Evolutionary conservation across 2,888 invertebrate genomes (phyloP).

Genomic region (Stegana nigrithorax): DNA sequence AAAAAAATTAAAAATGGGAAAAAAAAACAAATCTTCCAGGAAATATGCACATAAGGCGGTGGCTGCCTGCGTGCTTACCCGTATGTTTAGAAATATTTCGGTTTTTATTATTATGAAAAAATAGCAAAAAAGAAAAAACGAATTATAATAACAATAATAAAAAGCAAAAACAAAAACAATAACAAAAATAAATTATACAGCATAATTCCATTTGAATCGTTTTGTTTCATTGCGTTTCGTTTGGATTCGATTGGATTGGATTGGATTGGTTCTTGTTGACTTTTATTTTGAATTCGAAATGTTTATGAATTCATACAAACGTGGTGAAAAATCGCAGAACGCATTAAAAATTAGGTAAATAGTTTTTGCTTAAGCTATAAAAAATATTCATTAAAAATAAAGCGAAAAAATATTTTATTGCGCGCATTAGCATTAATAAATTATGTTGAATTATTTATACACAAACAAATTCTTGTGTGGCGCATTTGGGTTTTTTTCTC

Average conservation of each 20-base stretch:
- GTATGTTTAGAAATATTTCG: neutral
- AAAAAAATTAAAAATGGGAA: no score
- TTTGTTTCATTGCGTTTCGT: neutral
- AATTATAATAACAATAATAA: no score
- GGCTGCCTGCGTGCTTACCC: no score
- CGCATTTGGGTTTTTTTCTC: no score
- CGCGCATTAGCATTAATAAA: neutral
- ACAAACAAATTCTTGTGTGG: no score
- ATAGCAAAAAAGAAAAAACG: no score
- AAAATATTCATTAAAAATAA: neutral
- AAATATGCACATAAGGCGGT: no score
- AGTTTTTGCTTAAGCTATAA: neutral
- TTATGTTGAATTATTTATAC: neutral
- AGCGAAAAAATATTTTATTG: neutral
- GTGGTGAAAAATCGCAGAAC: neutral
- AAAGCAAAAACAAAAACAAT: neutral
- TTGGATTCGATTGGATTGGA: neutral
- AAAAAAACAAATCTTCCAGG: no score
- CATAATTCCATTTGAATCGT: no score
- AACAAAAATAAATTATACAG: constrained; percentile 2
- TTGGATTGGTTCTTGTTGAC: neutral
- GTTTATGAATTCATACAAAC: neutral
- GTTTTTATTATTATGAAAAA: no score
- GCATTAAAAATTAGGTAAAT: constrained; percentile 2
- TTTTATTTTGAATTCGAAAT: neutral